Conservation (phyloP, 2,888 invertebrate species). For the Pachydiplax longipennis region DNA sequence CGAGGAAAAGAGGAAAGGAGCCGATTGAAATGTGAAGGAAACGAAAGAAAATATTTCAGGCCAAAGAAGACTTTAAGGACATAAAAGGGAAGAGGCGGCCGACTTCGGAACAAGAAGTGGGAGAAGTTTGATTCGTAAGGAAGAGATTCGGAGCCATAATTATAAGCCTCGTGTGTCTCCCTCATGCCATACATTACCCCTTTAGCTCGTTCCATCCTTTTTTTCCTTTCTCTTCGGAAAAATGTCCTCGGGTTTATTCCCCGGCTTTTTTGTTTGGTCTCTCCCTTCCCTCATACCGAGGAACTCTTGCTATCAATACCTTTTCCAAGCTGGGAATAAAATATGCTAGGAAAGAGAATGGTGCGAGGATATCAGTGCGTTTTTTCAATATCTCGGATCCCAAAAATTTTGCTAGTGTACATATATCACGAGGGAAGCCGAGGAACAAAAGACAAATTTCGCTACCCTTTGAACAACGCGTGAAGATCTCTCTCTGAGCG, state of each 20-base stretch:
- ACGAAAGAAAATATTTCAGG: too few relatives aligned
- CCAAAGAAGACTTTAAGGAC: too few relatives aligned
- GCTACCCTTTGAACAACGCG: too few relatives aligned
- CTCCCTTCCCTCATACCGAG: neutral
- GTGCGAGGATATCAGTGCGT: neutral
- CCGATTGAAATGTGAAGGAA: too few relatives aligned
- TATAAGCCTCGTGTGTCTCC: neutral
- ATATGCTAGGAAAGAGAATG: neutral
- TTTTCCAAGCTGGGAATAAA: neutral
- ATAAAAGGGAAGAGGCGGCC: too few relatives aligned
- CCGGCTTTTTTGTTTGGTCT: neutral
- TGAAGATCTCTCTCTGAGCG: too few relatives aligned
- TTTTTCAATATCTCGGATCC: too few relatives aligned
- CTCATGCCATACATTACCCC: neutral
- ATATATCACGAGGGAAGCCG: too few relatives aligned
- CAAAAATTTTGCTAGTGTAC: too few relatives aligned
- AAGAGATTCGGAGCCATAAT: neutral
- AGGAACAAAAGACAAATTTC: too few relatives aligned
- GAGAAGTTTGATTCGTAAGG: neutral
- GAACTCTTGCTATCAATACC: constrained; percentile 28
- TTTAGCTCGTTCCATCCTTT: neutral
- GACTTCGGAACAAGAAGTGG: neutral
- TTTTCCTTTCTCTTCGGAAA: neutral
- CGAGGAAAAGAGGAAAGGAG: too few relatives aligned
- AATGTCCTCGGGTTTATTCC: neutral